Conservation (phyloP, 2,113 vertebrate species). For the Edolisoma coerulescens region DNA sequence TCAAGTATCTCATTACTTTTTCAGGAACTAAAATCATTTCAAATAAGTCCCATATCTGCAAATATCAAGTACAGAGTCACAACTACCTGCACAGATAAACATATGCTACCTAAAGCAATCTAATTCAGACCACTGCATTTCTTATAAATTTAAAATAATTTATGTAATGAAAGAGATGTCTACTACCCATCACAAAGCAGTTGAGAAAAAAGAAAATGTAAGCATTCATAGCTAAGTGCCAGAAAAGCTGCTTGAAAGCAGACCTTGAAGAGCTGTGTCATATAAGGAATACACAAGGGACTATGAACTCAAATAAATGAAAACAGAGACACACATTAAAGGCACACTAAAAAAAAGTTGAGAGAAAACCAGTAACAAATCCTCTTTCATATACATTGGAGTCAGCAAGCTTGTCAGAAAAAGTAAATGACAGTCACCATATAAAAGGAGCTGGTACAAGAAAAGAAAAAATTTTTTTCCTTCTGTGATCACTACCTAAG, state of each 20-base stretch:
- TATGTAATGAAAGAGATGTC: neutral
- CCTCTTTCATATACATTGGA: neutral
- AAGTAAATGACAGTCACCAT: neutral
- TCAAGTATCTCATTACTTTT: neutral
- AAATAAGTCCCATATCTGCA: neutral
- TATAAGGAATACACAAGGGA: neutral
- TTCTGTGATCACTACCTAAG: neutral
- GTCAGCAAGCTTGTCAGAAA: neutral
- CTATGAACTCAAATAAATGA: neutral
- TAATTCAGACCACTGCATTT: neutral
- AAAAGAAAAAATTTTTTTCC: neutral
- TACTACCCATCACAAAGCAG: neutral
- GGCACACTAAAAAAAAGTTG: neutral
- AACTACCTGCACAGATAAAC: neutral
- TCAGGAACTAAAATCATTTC: neutral
- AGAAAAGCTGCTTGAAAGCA: neutral
- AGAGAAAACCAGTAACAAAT: neutral
- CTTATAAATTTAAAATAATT: neutral
- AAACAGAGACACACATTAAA: neutral
- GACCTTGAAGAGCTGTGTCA: neutral
- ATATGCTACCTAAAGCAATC: neutral
- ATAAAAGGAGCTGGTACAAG: neutral
- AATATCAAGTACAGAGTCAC: neutral
- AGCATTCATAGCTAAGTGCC: neutral
- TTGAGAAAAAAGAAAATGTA: neutral